Evolutionary conservation across 2,797 vertebrate genomes (phyloP).

Genomic region (Sebastes nivosus): DNA sequence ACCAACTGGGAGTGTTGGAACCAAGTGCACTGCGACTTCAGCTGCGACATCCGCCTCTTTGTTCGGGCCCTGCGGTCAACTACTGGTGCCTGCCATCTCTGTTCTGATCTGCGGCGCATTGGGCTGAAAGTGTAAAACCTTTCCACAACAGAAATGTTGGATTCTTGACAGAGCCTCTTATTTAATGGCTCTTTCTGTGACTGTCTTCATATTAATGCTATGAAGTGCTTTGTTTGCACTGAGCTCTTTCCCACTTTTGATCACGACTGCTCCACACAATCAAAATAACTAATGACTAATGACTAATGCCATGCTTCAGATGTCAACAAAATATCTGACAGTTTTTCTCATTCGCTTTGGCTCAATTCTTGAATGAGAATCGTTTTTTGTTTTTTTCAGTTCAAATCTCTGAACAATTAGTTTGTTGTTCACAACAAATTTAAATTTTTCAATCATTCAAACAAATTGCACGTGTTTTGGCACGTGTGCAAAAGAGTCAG

Average conservation of each 20-base stretch:
- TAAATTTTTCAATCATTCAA: too few relatives aligned
- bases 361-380: too few relatives aligned
- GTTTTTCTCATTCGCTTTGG: too few relatives aligned
- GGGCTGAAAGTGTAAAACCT: background rate
- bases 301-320: background rate
- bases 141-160: background rate
- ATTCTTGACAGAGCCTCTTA: background rate
- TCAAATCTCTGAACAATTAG: too few relatives aligned
- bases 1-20: accelerated
- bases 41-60: background rate
- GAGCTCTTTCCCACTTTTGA: background rate
- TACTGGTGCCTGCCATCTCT: slow-evolving; percentile 28
- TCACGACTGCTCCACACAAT: background rate
- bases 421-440: too few relatives aligned
- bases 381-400: too few relatives aligned
- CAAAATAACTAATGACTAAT: background rate
- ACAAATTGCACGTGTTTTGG: too few relatives aligned
- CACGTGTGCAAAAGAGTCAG: too few relatives aligned
- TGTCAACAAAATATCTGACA: background rate
- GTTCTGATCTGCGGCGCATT: slow-evolving; percentile 1
- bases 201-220: background rate
- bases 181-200: background rate
- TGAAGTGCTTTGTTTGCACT: slow-evolving; percentile 26
- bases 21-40: accelerated
- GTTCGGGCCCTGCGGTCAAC: background rate